Conservation (phyloP, 2,113 vertebrate genomes). For the Acrocephalus kingi region DNA sequence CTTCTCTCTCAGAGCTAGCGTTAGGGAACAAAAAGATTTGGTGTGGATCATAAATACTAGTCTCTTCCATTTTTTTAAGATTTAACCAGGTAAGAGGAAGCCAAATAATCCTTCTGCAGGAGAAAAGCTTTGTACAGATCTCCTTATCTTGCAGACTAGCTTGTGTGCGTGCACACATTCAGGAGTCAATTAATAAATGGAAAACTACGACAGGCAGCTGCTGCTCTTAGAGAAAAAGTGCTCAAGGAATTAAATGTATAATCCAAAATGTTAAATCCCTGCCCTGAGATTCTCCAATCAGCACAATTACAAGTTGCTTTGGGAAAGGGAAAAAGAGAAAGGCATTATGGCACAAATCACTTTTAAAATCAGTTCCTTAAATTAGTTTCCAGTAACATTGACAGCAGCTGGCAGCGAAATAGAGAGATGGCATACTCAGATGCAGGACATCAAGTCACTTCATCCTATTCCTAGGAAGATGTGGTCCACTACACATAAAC, state of each 20-base stretch:
- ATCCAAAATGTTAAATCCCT: conserved; percentile 36
- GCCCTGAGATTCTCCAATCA: conserved; percentile 7
- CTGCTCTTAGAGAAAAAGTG: neutral
- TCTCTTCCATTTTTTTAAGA: neutral
- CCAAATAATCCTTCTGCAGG: neutral
- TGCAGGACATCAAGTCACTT: neutral
- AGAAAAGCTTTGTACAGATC: neutral
- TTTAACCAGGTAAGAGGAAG: neutral
- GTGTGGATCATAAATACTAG: neutral
- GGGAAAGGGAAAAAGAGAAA: conserved; percentile 4
- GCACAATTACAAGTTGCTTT: conserved; percentile 14
- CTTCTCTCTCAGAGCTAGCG: neutral
- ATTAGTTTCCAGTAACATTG: neutral
- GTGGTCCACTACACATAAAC: neutral
- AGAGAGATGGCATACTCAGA: neutral
- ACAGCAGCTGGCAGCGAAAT: neutral
- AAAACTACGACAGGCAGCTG: conserved; percentile 18
- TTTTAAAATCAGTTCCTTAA: neutral
- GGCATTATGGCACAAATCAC: neutral
- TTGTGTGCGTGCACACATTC: neutral
- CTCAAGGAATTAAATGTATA: conserved; percentile 30
- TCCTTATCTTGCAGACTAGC: neutral
- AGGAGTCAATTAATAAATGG: neutral
- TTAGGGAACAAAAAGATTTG: neutral
- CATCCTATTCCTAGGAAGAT: neutral